These are phyloP conservation scores for Lasioglossum baleicum DNA, from an alignment of 1,140 invertebrate species.

Conservation along the genomic window DNA sequence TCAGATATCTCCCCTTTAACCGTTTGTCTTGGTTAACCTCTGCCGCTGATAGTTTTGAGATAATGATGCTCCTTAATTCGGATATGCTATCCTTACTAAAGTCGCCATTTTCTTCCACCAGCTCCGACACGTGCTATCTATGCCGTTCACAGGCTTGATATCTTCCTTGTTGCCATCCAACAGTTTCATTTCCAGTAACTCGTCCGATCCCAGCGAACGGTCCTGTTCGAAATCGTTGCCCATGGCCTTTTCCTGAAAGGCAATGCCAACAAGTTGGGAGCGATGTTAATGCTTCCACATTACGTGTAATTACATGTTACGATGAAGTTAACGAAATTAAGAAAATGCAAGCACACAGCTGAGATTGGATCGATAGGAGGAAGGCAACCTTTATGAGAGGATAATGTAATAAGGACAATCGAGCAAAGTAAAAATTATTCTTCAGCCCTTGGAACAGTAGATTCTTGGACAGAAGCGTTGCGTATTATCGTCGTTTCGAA, in stretches of 20 bases:
- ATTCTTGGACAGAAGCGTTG: too few species aligned
- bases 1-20: constrained; percentile 47
- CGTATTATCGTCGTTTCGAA: too few species aligned
- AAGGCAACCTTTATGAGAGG: too few species aligned
- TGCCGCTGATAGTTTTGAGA: not conserved
- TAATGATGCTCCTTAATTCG: constrained; percentile 1
- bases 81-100: constrained; percentile 2
- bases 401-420: too few species aligned
- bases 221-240: constrained; percentile 25
- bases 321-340: too few species aligned
- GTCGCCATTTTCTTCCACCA: constrained; percentile 8
- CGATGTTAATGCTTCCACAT: too few species aligned
- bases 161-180: not conserved
- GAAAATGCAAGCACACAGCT: too few species aligned
- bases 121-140: not conserved
- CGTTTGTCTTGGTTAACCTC: not conserved
- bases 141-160: not conserved
- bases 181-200: constrained; percentile 3
- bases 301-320: not conserved
- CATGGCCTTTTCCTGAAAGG: constrained; percentile 33
- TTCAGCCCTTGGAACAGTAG: too few species aligned
- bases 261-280: too few species aligned
- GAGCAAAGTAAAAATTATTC: too few species aligned
- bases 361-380: too few species aligned
- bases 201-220: not conserved